Evolutionary conservation across 2,113 vertebrate genomes (phyloP).

Genomic region (Malurus elegans): DNA sequence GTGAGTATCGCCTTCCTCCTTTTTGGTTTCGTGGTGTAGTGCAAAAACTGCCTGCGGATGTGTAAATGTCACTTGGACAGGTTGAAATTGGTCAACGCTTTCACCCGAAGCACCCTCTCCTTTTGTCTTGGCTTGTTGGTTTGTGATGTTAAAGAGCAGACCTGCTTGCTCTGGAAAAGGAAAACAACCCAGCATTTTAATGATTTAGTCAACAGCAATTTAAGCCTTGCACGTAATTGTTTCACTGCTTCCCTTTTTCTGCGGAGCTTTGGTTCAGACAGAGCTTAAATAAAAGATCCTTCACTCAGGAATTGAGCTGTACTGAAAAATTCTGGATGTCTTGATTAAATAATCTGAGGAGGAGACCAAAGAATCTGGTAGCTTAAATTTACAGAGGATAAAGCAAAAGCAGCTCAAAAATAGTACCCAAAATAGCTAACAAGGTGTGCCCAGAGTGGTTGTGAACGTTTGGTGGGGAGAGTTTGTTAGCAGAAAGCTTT

Average conservation of each 20-base stretch:
- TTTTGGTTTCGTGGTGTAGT: no score
- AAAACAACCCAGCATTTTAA: background rate
- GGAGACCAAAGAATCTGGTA: background rate
- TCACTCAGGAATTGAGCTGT: background rate
- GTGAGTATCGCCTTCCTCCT: constrained; percentile 69
- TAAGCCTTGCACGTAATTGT: background rate
- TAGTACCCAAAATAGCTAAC: background rate
- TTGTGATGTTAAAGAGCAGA: background rate
- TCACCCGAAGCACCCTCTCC: background rate
- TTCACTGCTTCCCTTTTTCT: background rate
- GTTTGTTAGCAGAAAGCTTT: background rate
- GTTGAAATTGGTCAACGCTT: rapidly evolving
- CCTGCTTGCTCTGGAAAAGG: background rate
- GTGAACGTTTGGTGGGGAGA: background rate
- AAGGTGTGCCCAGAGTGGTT: background rate
- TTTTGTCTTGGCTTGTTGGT: background rate
- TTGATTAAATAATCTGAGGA: background rate
- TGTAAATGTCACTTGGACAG: rapidly evolving
- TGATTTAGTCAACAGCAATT: background rate
- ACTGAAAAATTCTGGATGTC: background rate
- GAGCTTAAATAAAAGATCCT: background rate
- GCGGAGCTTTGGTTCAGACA: background rate
- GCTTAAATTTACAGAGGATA: background rate
- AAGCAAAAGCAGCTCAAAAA: background rate
- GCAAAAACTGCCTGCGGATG: rapidly evolving